Evolutionary conservation across 2,888 invertebrate species (phyloP), one percentile per base, ranked within the genome.

Genomic region (Drosophila differens): DNA sequence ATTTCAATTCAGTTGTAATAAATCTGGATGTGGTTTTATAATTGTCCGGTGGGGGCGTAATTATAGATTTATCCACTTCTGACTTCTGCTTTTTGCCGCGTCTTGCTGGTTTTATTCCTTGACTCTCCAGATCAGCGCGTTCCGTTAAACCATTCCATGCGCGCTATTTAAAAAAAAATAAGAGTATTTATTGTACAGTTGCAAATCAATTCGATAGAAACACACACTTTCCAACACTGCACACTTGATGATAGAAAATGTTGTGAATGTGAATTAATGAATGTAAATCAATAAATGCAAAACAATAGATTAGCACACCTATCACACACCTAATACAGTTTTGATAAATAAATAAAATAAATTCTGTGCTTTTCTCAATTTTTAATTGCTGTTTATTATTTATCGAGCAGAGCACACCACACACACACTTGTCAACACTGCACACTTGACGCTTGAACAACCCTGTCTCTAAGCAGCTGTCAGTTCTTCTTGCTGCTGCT

Each of bases 11-110:
- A 12, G 94, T 93, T 0, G 95, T 95, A 9, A 97, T 95, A 91
- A 94, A 96, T 53, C 94, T 93, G 0, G 95, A 94, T 0, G 95
- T 94, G 80, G 96, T 96, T 83, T 95, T 95, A 79, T 96, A 96
- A 28, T 93, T 92, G 2, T 81, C 77, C 37, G 55, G 35, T 1
- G 63, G 19, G 0, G 61, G 32, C 10, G 22, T n/a, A 22, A 19
- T 41, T 41, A 14, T 35, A 19, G 41, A 14, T 22, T 22, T 14
- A 25, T 69, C 61, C 16, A 47, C 16, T n/a, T 54, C 74, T 84
- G 75, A 35, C 28, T 19, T 75, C 4, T 74, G 53, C 55, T 88
- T 91, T 67, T 91, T 93, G 0, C 90, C 89, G 0, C 91, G 86
- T 28, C 90, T 76, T 25, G 89, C 80, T 12, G 93, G 93, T 49